These are phyloP conservation scores for Junonia oenone DNA, from an alignment of 2,888 invertebrate genomes.

Conservation along the genomic window DNA sequence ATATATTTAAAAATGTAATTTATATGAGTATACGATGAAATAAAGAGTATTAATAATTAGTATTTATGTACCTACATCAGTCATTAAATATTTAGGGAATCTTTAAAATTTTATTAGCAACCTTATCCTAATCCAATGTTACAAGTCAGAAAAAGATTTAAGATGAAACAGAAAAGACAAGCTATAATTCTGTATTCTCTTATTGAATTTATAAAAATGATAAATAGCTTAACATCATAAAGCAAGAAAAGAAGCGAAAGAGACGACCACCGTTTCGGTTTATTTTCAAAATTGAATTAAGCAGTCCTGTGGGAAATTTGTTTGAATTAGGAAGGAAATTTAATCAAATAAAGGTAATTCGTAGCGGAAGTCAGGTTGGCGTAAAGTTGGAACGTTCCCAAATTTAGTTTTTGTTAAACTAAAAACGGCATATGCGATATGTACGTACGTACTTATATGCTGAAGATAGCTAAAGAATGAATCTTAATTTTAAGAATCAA, in stretches of 20 bases:
- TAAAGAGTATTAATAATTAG: too few species aligned
- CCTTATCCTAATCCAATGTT: too few species aligned
- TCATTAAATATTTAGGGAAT: too few species aligned
- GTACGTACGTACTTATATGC: too few species aligned
- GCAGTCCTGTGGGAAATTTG: conserved; percentile 14
- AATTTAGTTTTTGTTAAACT: conserved; percentile 7
- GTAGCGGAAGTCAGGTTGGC: conserved; percentile 16
- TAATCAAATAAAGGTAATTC: conserved; percentile 24
- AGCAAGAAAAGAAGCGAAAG: not conserved
- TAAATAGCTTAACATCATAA: not conserved
- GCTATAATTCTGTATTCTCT: not conserved
- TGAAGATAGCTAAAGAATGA: too few species aligned
- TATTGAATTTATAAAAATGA: not conserved
- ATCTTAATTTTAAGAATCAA: too few species aligned
- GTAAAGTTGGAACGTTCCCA: conserved; percentile 15
- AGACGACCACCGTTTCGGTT: conserved; percentile 3
- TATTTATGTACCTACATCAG: too few species aligned
- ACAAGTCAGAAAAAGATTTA: not conserved
- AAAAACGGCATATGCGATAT: not conserved
- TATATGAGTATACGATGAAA: too few species aligned
- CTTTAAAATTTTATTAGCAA: too few species aligned
- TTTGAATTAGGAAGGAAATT: conserved; percentile 24
- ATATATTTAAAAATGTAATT: too few species aligned
- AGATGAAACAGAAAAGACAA: not conserved
- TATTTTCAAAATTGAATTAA: conserved; percentile 23